These are phyloP conservation scores for Theonella swinhoei DNA, from an alignment of 37 sponge, comb jelly and placozoan genomes.

Conservation along the genomic window DNA sequence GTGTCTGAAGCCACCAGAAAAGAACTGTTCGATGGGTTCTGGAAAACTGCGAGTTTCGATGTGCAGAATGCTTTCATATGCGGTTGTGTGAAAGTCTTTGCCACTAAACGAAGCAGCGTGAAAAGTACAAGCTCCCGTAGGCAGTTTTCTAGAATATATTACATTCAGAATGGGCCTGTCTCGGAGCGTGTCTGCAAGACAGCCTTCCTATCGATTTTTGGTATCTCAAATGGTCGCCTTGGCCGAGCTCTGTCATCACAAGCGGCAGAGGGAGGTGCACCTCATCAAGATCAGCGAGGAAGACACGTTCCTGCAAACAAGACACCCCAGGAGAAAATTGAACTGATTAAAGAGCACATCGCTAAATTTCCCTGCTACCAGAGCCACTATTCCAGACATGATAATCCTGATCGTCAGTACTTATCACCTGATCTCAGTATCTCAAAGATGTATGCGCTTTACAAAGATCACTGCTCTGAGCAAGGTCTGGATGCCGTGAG, in stretches of 20 bases:
- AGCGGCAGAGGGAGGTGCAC: conserved; percentile 1
- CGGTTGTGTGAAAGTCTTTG: conserved; percentile 20
- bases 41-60: conserved; percentile 19
- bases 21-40: conserved; percentile 24
- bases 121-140: conserved; percentile 8
- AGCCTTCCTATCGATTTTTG: conserved; percentile 3
- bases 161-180: conserved; percentile 2
- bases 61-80: conserved; percentile 26
- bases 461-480: not conserved
- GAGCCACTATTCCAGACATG: conserved; percentile 49
- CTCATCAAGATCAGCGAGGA: conserved; percentile 27
- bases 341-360: conserved; percentile 36
- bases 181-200: conserved; percentile 12
- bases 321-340: conserved; percentile 1
- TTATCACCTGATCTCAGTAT: conserved; percentile 12
- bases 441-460: conserved; percentile 20
- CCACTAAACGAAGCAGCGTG: not conserved
- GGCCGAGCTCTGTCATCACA: conserved; percentile 1
- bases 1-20: conserved; percentile 1
- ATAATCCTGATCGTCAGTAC: conserved; percentile 32
- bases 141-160: conserved; percentile 8
- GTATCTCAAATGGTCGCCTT: conserved; percentile 16
- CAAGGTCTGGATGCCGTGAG: not conserved
- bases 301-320: conserved; percentile 15
- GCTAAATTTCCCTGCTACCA: conserved; percentile 23